Evolutionary conservation across 2,888 invertebrate genomes (phyloP).

Genomic region (Pelosia muscerda): DNA sequence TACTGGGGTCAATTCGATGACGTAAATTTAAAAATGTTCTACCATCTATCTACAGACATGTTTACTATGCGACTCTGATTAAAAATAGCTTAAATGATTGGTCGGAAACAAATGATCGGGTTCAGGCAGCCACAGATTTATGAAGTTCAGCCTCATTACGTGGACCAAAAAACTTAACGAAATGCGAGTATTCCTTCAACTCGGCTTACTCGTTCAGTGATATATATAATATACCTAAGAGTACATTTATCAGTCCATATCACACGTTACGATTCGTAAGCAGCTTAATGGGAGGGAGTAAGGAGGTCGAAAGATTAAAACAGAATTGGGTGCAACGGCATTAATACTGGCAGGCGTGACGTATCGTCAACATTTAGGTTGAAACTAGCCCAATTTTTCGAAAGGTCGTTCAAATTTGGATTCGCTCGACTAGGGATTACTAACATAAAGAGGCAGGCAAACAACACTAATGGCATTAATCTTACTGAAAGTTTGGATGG

Average conservation of each 20-base stretch:
- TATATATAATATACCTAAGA: too few species aligned
- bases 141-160: not conserved
- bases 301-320: not conserved
- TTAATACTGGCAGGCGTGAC: not conserved
- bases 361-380: not conserved
- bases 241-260: not conserved
- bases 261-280: not conserved
- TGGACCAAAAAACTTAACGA: not conserved
- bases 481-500: not conserved
- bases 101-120: too few species aligned
- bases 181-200: not conserved
- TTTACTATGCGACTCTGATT: too few species aligned
- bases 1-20: too few species aligned
- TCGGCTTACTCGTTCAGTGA: not conserved
- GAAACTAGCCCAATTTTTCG: not conserved
- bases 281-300: not conserved
- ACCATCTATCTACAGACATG: too few species aligned
- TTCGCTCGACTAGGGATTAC: not conserved
- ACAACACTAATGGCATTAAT: not conserved
- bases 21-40: too few species aligned
- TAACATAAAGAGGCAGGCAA: not conserved
- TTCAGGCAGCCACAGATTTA: too few species aligned
- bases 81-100: too few species aligned
- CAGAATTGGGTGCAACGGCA: not conserved
- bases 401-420: conserved; percentile 1